These are phyloP conservation scores for Saiga tatarica DNA, from an alignment of 2,113 vertebrate species.

Conservation along the genomic window DNA sequence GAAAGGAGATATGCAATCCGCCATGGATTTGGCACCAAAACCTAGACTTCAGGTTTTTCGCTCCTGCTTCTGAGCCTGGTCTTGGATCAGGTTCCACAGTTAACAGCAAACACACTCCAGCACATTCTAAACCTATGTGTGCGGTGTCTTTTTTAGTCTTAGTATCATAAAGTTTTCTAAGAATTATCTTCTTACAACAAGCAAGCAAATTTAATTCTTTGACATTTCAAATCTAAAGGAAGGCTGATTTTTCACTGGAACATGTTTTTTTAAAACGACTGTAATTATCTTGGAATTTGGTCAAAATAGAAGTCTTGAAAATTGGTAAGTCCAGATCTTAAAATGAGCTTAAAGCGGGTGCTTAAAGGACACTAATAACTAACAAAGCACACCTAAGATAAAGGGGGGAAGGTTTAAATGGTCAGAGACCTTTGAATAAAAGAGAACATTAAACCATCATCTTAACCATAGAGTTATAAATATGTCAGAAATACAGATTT, in stretches of 20 bases:
- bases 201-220: conserved; percentile 26
- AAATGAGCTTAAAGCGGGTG: conserved; percentile 39
- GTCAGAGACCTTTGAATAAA: conserved; percentile 55
- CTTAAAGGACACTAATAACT: conserved; percentile 48
- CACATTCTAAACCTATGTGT: conserved; percentile 1
- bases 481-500: conserved; percentile 55
- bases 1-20: conserved; percentile 26
- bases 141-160: conserved; percentile 27
- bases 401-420: conserved; percentile 39
- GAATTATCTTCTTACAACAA: conserved; percentile 20
- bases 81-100: background rate
- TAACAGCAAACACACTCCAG: conserved; percentile 13
- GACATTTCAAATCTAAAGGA: conserved; percentile 41
- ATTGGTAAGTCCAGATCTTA: conserved; percentile 51
- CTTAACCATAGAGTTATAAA: conserved; percentile 62
- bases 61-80: conserved; percentile 32
- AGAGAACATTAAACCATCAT: conserved; percentile 48
- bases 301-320: conserved; percentile 60
- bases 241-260: conserved; percentile 55
- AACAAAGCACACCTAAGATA: conserved; percentile 47
- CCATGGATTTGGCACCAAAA: conserved; percentile 8
- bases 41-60: background rate
- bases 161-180: background rate
- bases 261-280: conserved; percentile 37
- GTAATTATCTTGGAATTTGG: conserved; percentile 66